A percentile compares a stretch with the other conserved stretches of the same genome.
phyloP scores from a whole-genome alignment of 2,888 invertebrate genomes.

The Pilophorus perplexus region DNA sequence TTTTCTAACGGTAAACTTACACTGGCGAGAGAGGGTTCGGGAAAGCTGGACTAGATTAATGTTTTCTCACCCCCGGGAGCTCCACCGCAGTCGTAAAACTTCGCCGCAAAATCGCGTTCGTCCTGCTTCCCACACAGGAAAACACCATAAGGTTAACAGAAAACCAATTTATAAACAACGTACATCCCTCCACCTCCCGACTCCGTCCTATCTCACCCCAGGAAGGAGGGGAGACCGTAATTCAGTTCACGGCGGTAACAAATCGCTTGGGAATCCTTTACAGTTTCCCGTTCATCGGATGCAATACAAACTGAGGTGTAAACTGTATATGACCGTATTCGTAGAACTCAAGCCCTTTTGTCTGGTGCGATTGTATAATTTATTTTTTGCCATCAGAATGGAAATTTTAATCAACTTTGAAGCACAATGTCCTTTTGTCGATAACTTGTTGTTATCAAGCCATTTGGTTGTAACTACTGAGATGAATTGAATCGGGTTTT shows the following conservation, averaged over 20 bases:
- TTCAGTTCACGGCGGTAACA: conserved; percentile 6
- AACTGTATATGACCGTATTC: too few relatives aligned
- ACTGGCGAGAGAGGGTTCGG: neutral
- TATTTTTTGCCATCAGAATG: too few relatives aligned
- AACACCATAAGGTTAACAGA: conserved; percentile 19
- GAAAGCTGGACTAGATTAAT: conserved; percentile 12
- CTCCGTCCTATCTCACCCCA: too few relatives aligned
- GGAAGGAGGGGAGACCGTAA: neutral
- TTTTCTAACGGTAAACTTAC: neutral
- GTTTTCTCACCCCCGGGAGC: conserved; percentile 13
- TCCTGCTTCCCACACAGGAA: conserved; percentile 2
- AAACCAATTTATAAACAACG: conserved; percentile 18
- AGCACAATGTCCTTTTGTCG: too few relatives aligned
- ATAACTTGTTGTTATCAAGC: too few relatives aligned
- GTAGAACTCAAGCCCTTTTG: too few relatives aligned
- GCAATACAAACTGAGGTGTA: too few relatives aligned
- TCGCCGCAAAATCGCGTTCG: conserved; percentile 11
- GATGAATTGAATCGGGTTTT: too few relatives aligned
- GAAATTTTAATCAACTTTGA: too few relatives aligned
- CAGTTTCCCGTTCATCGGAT: neutral
- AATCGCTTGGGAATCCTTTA: neutral
- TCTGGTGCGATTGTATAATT: too few relatives aligned
- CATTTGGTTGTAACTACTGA: too few relatives aligned
- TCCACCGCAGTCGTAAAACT: conserved; percentile 14
- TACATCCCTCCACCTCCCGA: neutral